Evolutionary conservation across 1,140 invertebrate species (phyloP), one percentile per base, ranked within the genome.

Genomic region (Pinna nobilis): DNA sequence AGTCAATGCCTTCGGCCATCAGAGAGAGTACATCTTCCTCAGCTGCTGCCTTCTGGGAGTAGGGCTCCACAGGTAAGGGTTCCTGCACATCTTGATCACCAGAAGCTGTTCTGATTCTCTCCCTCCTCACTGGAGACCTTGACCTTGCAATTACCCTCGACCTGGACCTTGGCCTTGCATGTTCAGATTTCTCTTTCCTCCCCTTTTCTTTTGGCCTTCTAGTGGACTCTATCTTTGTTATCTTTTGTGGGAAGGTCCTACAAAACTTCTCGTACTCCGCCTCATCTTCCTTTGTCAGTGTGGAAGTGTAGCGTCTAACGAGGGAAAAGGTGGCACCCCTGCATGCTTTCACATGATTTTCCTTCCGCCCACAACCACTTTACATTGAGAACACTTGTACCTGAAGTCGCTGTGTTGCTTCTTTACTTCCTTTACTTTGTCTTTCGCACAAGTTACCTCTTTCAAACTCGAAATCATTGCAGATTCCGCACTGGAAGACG

Each of bases 371-470:
- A 50, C 53, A 20, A 59, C 18, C 23, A 13, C 50, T 47, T 61
- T 15, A 28, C 61, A 73, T 9, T 51, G 2, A 4, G 35, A 25
- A 18, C 70, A 73, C 7, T 57, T 60, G 32, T 28, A 73, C 1
- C 41, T 37, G 11, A 67, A 73, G 18, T 33, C 47, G 15, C 41
- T 60, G 20, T 73, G 63, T 41, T 65, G 20, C 9, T 67, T 47
- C 7, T 41, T 20, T 15, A 65, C 18, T n/a, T n/a, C n/a, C n/a
- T n/a, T n/a, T n/a, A n/a, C n/a, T n/a, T 28, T 73, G 70, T 18
- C 70, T 44, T 6, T 73, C 33, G 1, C 32, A 49, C 3, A 49
- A 33, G 41, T 39, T 61, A 20, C 39, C 35, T 1, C 33, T 61
- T 39, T 63, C 32, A 11, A 61, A 69, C 35, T 13, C 13, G 18